Conservation (phyloP, 2,113 vertebrate species). For the Pantherophis guttatus region DNA sequence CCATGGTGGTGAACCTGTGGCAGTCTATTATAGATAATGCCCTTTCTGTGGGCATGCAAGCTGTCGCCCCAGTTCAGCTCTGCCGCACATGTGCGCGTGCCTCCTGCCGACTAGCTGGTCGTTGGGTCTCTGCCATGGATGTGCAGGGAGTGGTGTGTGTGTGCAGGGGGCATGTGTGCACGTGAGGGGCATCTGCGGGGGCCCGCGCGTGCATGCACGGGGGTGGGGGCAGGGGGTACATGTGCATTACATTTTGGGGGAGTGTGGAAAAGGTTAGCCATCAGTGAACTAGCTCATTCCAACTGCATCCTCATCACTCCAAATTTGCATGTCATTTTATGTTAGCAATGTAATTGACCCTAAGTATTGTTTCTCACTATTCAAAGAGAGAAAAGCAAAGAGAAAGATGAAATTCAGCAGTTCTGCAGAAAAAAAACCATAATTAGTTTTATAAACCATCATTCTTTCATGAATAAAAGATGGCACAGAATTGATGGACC, state of each 20-base stretch:
- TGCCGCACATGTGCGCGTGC: too few species aligned
- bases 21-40: too few species aligned
- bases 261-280: too few species aligned
- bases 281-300: not conserved
- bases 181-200: fast-evolving
- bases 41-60: too few species aligned
- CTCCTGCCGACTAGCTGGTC: too few species aligned
- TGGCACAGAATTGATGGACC: not conserved
- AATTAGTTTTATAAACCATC: not conserved
- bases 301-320: not conserved
- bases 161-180: too few species aligned
- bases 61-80: too few species aligned
- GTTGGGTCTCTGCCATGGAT: too few species aligned
- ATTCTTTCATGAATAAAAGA: not conserved
- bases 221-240: too few species aligned
- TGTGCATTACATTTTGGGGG: too few species aligned
- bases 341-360: not conserved
- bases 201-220: fast-evolving
- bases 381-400: not conserved
- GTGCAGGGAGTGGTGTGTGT: too few species aligned
- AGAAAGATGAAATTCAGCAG: not conserved
- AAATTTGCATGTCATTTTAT: not conserved
- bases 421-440: not conserved
- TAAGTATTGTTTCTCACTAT: not conserved
- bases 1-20: too few species aligned